Conservation (phyloP, 2,113 vertebrate species). For the Meleagris gallopavo region DNA sequence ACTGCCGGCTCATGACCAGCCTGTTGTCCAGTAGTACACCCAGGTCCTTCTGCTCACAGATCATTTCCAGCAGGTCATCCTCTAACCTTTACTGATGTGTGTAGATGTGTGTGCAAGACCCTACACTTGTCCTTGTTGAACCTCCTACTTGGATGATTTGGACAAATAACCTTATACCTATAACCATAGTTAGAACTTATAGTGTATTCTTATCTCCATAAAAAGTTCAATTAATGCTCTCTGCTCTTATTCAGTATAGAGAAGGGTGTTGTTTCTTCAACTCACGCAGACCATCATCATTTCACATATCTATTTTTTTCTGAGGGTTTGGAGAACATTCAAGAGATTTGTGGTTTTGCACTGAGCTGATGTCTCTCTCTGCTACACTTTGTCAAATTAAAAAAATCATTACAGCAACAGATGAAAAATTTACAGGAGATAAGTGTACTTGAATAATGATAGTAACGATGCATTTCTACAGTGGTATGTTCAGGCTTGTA, state of each 20-base stretch:
- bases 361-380: neutral
- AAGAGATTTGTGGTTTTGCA: neutral
- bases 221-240: neutral
- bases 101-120: too few relatives aligned
- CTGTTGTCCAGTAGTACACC: too few relatives aligned
- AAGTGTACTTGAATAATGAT: neutral
- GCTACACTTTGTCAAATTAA: neutral
- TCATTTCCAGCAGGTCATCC: too few relatives aligned
- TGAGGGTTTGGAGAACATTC: neutral
- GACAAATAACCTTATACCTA: neutral
- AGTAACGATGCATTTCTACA: neutral
- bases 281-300: neutral
- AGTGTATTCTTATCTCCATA: neutral
- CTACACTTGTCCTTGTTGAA: too few relatives aligned
- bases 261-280: neutral
- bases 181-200: neutral
- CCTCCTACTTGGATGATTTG: neutral
- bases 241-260: neutral
- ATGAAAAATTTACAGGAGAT: neutral
- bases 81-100: too few relatives aligned
- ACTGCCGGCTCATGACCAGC: too few relatives aligned
- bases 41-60: too few relatives aligned
- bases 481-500: accelerated
- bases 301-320: neutral
- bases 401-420: neutral